Evolutionary conservation across 2,113 vertebrate genomes (phyloP).

Genomic region (Dasypus novemcinctus): DNA sequence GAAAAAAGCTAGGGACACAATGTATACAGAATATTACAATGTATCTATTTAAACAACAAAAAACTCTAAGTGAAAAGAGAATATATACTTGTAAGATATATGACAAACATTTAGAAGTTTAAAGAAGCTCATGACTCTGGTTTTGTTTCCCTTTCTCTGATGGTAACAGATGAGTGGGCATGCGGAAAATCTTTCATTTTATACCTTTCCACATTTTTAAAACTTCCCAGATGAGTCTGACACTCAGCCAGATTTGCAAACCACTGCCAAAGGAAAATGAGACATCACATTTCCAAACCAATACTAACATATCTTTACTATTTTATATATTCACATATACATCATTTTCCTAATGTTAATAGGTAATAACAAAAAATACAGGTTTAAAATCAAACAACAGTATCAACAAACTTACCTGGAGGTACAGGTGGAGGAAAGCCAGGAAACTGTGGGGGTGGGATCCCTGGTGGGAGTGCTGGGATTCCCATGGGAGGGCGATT

Average conservation of each 20-base stretch:
- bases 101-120: neutral
- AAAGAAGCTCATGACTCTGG: neutral
- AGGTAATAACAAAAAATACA: neutral
- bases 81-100: neutral
- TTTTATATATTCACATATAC: neutral
- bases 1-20: neutral
- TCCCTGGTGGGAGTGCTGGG: slow-evolving; percentile 93
- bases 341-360: neutral
- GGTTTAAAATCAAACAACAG: neutral
- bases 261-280: slow-evolving; percentile 1
- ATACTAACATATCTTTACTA: neutral
- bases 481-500: slow-evolving; percentile 95
- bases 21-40: neutral
- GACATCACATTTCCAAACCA: neutral
- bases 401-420: slow-evolving; percentile 85
- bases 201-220: neutral
- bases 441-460: slow-evolving; percentile 96
- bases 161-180: neutral
- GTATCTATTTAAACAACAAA: neutral
- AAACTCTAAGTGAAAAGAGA: neutral
- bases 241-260: neutral
- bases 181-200: neutral
- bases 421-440: slow-evolving; percentile 94
- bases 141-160: neutral
- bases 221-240: neutral